Conservation (phyloP, 2,797 vertebrate genomes). For the Sparus aurata region DNA sequence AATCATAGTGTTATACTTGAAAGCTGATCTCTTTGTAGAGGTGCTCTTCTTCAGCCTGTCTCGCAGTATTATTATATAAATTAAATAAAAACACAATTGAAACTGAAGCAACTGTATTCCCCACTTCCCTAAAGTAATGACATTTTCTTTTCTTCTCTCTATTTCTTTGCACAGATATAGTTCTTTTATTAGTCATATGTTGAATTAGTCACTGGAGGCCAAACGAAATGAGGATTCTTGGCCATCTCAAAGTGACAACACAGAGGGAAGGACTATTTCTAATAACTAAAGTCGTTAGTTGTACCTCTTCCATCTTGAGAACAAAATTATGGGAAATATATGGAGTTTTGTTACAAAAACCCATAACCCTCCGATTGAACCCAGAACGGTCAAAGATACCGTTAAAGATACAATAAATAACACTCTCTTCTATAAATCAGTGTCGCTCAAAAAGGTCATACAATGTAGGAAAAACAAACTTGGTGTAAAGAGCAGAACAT, state of each 20-base stretch:
- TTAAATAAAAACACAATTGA: conserved; percentile 23
- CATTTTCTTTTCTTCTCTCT: conserved; percentile 11
- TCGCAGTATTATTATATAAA: conserved; percentile 20
- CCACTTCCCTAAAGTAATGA: conserved; percentile 41
- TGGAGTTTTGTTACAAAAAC: background rate
- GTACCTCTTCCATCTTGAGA: background rate
- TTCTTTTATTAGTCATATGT: conserved; percentile 37
- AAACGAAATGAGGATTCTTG: background rate
- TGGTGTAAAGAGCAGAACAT: background rate
- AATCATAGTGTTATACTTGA: background rate
- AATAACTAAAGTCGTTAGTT: background rate
- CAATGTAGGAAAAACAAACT: conserved; percentile 14
- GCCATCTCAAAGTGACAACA: background rate
- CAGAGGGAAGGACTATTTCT: conserved; percentile 1
- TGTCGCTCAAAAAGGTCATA: conserved; percentile 1
- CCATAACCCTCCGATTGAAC: background rate
- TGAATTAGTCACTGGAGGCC: conserved; percentile 1
- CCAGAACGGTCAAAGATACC: too few species aligned
- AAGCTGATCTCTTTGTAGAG: conserved; percentile 1
- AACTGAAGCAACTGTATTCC: conserved; percentile 26
- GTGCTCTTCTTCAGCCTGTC: background rate
- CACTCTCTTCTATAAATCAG: background rate
- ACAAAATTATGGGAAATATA: conserved; percentile 2
- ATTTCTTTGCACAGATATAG: background rate
- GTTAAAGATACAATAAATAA: background rate